These are phyloP conservation scores for Poeciliopsis occidentalis DNA, from an alignment of 2,113 vertebrate genomes.

Conservation along the genomic window DNA sequence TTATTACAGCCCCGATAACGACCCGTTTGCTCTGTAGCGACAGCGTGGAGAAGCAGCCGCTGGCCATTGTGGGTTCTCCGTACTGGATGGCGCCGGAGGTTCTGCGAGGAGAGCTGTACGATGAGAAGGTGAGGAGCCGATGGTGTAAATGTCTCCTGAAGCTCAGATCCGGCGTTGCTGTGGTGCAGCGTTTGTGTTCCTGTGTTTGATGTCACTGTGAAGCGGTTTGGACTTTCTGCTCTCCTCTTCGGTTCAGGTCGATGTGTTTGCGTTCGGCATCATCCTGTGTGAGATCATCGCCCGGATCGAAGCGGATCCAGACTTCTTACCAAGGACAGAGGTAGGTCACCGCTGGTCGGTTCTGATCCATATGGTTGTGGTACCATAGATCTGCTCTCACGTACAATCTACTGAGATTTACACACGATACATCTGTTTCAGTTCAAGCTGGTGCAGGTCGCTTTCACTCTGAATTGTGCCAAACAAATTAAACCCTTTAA, in stretches of 20 bases:
- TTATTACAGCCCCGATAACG: not conserved
- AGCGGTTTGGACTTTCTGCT: not conserved
- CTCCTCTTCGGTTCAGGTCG: slow-evolving; percentile 61
- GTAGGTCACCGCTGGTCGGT: slow-evolving; percentile 64
- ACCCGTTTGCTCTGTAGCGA: slow-evolving; percentile 75
- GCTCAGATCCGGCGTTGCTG: too few species aligned
- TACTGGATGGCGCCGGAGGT: slow-evolving; percentile 99
- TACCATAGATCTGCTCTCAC: not conserved
- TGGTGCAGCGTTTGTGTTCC: not conserved
- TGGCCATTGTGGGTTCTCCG: slow-evolving; percentile 93
- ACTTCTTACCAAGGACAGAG: slow-evolving; percentile 93
- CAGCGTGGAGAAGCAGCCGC: slow-evolving; percentile 82
- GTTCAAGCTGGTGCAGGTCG: too few species aligned
- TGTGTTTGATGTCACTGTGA: not conserved
- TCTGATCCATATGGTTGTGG: not conserved
- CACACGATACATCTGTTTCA: too few species aligned
- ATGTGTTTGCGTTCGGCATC: slow-evolving; percentile 92
- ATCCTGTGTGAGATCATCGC: slow-evolving; percentile 95
- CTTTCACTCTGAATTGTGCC: too few species aligned
- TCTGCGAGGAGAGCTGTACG: slow-evolving; percentile 90
- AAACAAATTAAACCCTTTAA: too few species aligned
- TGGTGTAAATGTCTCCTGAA: not conserved
- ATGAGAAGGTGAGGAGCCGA: slow-evolving; percentile 89
- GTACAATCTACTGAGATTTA: too few species aligned
- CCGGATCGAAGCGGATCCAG: slow-evolving; percentile 91